phyloP scores from a whole-genome alignment of 2,888 invertebrate genomes.

The Clistopyga incitator region DNA sequence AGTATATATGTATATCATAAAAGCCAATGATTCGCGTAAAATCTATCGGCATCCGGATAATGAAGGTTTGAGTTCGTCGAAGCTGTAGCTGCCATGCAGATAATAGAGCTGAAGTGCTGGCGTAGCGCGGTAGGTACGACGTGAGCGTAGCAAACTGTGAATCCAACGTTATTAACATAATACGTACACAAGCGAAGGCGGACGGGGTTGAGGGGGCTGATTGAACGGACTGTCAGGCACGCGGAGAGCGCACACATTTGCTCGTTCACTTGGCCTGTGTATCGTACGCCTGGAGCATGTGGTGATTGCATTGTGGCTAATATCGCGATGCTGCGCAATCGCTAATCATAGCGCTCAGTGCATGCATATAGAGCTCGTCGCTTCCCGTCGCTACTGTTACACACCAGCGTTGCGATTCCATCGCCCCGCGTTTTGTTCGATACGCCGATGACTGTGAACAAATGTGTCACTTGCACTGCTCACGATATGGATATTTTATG shows the following conservation, averaged over 20 bases:
- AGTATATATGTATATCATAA: neutral
- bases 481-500: constrained; percentile 26
- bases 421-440: constrained; percentile 40
- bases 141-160: constrained; percentile 70
- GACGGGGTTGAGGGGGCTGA: constrained; percentile 23
- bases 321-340: constrained; percentile 78
- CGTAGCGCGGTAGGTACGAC: constrained; percentile 57
- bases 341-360: constrained; percentile 73
- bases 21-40: constrained; percentile 41
- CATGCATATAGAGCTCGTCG: constrained; percentile 10
- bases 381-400: constrained; percentile 36
- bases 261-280: constrained; percentile 52
- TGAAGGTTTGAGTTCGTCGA: constrained; percentile 39
- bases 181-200: constrained; percentile 63
- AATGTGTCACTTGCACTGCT: constrained; percentile 12
- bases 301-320: constrained; percentile 76
- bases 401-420: constrained; percentile 31
- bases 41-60: constrained; percentile 62
- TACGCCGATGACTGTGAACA: constrained; percentile 4
- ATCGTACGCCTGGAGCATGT: constrained; percentile 60
- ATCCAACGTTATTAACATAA: constrained; percentile 73
- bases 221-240: constrained; percentile 52
- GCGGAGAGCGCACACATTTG: constrained; percentile 56
- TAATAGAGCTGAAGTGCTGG: constrained; percentile 45
- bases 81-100: constrained; percentile 29